Evolutionary conservation across 2,797 vertebrate genomes (phyloP).

Genomic region (Hemibagrus guttatus): DNA sequence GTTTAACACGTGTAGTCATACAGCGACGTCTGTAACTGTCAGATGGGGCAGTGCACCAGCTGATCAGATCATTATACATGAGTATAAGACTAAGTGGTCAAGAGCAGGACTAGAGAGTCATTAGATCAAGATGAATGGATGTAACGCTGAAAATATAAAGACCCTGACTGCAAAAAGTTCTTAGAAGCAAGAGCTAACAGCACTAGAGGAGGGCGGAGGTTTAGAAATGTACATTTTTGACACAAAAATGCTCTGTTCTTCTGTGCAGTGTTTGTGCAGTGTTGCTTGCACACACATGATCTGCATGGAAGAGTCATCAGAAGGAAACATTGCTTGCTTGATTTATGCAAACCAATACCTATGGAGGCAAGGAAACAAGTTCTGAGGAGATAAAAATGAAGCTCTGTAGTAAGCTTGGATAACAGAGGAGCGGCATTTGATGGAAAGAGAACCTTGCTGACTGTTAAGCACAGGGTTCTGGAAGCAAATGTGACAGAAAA

Average conservation of each 20-base stretch:
- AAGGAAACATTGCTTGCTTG: not conserved
- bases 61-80: not conserved
- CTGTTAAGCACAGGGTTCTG: not conserved
- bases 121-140: not conserved
- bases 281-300: not conserved
- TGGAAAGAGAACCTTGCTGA: not conserved
- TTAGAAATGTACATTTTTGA: not conserved
- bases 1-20: not conserved
- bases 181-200: not conserved
- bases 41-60: too few relatives aligned
- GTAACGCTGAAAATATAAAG: not conserved
- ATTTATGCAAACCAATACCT: not conserved
- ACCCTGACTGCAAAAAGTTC: not conserved
- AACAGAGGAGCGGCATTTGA: not conserved
- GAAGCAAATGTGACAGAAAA: too few relatives aligned
- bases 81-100: not conserved
- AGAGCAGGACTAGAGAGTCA: too few relatives aligned
- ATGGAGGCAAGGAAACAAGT: not conserved
- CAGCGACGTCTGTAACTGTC: conserved; percentile 17
- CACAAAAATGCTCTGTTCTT: not conserved
- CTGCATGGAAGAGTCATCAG: not conserved
- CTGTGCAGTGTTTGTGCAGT: not conserved
- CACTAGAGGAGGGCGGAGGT: not conserved
- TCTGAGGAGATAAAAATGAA: not conserved
- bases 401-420: not conserved